Percentiles rank a stretch among this genome's conserved stretches.
Evolutionary conservation across 2,797 vertebrate species (phyloP).

Genomic region (Darevskia mixta): DNA sequence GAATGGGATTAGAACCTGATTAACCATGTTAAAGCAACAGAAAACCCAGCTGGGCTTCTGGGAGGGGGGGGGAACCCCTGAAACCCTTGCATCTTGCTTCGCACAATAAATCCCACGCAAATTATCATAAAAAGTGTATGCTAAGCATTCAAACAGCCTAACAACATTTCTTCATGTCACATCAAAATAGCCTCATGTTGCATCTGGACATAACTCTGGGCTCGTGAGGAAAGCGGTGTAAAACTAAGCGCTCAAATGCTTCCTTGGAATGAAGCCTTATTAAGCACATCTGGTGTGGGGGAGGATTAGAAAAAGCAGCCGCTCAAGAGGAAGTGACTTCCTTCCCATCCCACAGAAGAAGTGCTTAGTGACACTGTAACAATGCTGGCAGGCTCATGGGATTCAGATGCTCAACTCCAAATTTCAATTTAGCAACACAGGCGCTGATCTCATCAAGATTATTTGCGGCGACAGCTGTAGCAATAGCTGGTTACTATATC

Average conservation of each 20-base stretch:
- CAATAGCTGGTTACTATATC: too few relatives aligned
- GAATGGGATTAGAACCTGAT: not conserved
- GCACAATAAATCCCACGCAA: not conserved
- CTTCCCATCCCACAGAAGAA: not conserved
- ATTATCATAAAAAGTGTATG: not conserved
- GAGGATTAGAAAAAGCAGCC: not conserved
- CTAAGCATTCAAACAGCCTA: not conserved
- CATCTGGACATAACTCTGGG: not conserved
- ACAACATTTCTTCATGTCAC: not conserved
- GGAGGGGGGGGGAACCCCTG: not conserved
- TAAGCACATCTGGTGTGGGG: not conserved
- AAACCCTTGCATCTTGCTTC: not conserved
- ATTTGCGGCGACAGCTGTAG: not conserved
- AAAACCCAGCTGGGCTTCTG: not conserved
- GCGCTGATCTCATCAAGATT: conserved; percentile 7
- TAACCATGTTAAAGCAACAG: not conserved
- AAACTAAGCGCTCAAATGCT: not conserved
- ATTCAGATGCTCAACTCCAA: not conserved
- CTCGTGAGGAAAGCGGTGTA: not conserved
- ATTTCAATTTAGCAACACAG: conserved; percentile 4
- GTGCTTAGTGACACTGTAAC: not conserved
- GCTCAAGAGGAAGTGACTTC: not conserved
- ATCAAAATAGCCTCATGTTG: not conserved
- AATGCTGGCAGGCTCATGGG: not conserved
- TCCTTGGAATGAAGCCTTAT: not conserved